A percentile compares a stretch with the other conserved stretches of the same genome.
Evolutionary conservation across 2,888 invertebrate genomes (phyloP).

Genomic region (Melinaea marsaeus): DNA sequence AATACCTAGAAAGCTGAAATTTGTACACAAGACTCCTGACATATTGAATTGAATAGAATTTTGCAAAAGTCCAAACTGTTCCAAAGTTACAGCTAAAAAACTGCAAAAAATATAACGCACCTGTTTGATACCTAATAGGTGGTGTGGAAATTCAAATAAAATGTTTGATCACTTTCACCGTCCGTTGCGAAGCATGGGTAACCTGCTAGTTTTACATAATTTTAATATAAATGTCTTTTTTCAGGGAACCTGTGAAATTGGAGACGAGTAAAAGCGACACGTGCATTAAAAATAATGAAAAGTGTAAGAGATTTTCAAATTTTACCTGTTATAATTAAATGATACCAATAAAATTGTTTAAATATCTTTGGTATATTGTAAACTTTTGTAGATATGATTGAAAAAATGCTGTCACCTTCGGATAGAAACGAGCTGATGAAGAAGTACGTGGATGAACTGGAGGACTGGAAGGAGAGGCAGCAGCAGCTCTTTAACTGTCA

Average conservation of each 20-base stretch:
- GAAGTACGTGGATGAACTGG: slow-evolving; percentile 81
- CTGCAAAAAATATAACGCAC: no score
- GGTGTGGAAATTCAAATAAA: no score
- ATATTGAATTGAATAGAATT: no score
- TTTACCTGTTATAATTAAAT: not conserved
- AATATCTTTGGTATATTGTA: not conserved
- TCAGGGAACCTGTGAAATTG: slow-evolving; percentile 46
- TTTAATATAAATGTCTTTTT: slow-evolving; percentile 30
- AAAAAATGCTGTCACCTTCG: slow-evolving; percentile 38
- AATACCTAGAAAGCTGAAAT: no score
- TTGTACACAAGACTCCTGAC: no score
- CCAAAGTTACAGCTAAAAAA: no score
- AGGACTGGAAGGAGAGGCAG: slow-evolving; percentile 85
- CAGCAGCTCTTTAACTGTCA: slow-evolving; percentile 80
- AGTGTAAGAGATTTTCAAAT: slow-evolving; percentile 38
- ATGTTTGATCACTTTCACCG: no score
- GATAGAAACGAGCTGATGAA: slow-evolving; percentile 61
- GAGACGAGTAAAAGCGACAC: slow-evolving; percentile 55
- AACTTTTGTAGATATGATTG: slow-evolving; percentile 44
- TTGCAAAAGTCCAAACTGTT: no score
- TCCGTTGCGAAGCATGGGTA: no score
- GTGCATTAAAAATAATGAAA: slow-evolving; percentile 40
- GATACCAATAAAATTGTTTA: not conserved
- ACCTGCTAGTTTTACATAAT: no score
- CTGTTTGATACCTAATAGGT: no score